These are phyloP conservation scores for Athrips mouffetella DNA, from an alignment of 2,888 invertebrate genomes.

Conservation along the genomic window DNA sequence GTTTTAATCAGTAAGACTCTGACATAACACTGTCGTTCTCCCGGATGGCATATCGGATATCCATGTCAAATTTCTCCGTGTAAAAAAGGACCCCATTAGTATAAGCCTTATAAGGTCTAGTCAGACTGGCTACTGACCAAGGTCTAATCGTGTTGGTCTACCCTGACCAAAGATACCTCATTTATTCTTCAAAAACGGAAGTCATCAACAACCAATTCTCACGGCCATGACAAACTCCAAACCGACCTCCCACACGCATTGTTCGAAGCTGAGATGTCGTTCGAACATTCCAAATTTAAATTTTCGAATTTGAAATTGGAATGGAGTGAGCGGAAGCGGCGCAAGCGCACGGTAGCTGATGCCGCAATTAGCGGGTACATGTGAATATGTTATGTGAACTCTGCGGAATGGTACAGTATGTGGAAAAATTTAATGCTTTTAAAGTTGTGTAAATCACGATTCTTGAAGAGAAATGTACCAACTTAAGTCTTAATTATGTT, in stretches of 20 bases:
- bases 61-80: no score
- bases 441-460: background rate
- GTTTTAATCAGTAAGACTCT: no score
- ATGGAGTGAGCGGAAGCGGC: conserved; percentile 34
- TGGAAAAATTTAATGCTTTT: conserved; percentile 5
- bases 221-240: background rate
- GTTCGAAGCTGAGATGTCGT: background rate
- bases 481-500: background rate
- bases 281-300: background rate
- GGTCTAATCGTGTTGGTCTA: no score
- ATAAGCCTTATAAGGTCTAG: no score
- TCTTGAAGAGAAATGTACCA: background rate
- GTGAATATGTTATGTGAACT: conserved; percentile 65
- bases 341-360: conserved; percentile 65
- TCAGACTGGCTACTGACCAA: no score
- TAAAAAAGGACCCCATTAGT: no score
- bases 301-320: conserved; percentile 1
- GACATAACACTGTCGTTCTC: no score
- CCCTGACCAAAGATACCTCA: no score
- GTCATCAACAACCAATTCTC: background rate
- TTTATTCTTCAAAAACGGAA: conserved; percentile 1
- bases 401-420: conserved; percentile 42
- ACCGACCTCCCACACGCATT: conserved; percentile 2
- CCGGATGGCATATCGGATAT: no score
- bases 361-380: conserved; percentile 65